phyloP scores from a whole-genome alignment of 2,888 invertebrate species.

The Celastrina argiolus region DNA sequence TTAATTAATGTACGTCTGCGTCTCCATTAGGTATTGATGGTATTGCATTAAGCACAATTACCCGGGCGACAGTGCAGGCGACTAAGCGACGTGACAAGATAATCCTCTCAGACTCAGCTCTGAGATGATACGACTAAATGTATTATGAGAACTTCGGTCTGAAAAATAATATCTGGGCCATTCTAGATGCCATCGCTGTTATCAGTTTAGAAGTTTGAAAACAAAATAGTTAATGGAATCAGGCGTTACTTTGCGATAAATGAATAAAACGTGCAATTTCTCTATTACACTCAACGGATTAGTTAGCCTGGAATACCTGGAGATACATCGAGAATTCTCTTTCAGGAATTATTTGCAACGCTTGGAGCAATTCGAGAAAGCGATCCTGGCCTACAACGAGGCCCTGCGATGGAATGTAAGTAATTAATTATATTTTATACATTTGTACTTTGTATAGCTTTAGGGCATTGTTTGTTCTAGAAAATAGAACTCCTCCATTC shows the following conservation, averaged over 20 bases:
- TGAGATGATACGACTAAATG: not conserved
- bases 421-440: conserved; percentile 31
- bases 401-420: conserved; percentile 70
- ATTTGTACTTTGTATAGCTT: too few species aligned
- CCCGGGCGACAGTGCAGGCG: not conserved
- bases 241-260: too few species aligned
- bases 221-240: too few species aligned
- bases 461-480: too few species aligned
- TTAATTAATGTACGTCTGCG: not conserved
- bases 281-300: not conserved
- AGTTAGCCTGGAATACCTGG: not conserved
- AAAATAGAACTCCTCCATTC: too few species aligned
- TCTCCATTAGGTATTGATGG: not conserved
- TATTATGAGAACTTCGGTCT: not conserved
- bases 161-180: not conserved
- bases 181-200: too few species aligned
- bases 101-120: conserved; percentile 1
- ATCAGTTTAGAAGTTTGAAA: too few species aligned
- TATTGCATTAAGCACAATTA: conserved; percentile 1
- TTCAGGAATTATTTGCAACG: conserved; percentile 68
- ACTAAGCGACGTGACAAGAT: not conserved
- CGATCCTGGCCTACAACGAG: conserved; percentile 65
- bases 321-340: conserved; percentile 28
- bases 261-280: too few species aligned
- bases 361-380: conserved; percentile 63